A percentile compares a stretch with the other conserved stretches of the same genome.
phyloP scores from a whole-genome alignment of 92 coral and sea anemone genomes.

The Scolanthus callimorphus region DNA sequence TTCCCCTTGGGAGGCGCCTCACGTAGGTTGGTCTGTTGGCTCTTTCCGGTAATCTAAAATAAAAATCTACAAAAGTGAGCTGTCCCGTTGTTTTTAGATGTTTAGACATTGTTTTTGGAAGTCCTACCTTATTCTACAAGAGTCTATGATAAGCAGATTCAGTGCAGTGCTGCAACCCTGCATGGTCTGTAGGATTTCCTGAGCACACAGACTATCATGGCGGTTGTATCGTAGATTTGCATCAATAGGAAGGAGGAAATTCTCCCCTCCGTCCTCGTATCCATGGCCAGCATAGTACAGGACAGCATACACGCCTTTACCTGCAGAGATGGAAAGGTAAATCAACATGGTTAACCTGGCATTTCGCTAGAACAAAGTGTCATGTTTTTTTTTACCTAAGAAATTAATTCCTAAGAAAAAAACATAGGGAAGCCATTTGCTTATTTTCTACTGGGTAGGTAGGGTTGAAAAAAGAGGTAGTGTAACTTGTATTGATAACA shows the following conservation, averaged over 20 bases:
- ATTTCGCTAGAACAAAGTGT: not conserved
- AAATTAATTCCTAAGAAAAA: not conserved
- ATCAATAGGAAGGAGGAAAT: constrained; percentile 83
- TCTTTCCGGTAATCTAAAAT: constrained; percentile 72
- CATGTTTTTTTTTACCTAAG: not conserved
- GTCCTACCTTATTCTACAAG: constrained; percentile 80
- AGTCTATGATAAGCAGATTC: constrained; percentile 84
- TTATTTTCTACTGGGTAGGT: too few relatives aligned
- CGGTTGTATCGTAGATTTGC: constrained; percentile 71
- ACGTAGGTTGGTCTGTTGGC: constrained; percentile 48
- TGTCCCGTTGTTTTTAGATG: not conserved
- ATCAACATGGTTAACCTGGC: not conserved
- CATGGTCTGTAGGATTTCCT: constrained; percentile 89
- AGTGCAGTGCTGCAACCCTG: constrained; percentile 82
- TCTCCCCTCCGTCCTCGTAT: constrained; percentile 92
- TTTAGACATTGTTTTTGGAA: not conserved
- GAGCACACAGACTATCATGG: constrained; percentile 87
- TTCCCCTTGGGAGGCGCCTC: constrained; percentile 72
- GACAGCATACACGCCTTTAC: constrained; percentile 87
- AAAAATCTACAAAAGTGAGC: not conserved
- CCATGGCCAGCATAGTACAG: constrained; percentile 97
- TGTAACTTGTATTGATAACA: too few relatives aligned
- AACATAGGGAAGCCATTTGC: too few relatives aligned
- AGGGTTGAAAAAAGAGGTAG: too few relatives aligned
- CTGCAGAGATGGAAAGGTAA: constrained; percentile 16